Evolutionary conservation across 1,140 invertebrate genomes (phyloP).

Genomic region (Euura saliciscinereae): DNA sequence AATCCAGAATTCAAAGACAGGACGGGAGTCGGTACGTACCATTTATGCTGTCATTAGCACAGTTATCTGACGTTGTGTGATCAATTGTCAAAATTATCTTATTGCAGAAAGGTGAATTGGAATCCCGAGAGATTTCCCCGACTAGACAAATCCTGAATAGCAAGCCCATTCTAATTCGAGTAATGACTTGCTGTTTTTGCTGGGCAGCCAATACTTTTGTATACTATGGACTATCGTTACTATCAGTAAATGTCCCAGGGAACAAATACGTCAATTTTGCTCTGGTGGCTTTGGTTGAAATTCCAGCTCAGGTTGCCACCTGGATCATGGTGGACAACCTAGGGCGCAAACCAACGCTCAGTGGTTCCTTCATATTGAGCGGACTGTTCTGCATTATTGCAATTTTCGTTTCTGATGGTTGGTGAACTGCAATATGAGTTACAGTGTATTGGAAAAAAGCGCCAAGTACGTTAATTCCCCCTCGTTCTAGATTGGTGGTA

Average conservation of each 20-base stretch:
- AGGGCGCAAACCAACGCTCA: slow-evolving; percentile 67
- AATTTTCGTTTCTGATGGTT: slow-evolving; percentile 42
- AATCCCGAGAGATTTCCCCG: slow-evolving; percentile 40
- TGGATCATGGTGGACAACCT: slow-evolving; percentile 69
- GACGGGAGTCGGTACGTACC: too few species aligned
- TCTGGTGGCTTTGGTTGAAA: slow-evolving; percentile 71
- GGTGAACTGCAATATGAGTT: background rate
- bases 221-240: slow-evolving; percentile 83
- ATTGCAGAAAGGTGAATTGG: slow-evolving; percentile 41
- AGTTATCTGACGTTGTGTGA: too few species aligned
- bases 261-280: slow-evolving; percentile 76
- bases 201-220: slow-evolving; percentile 75
- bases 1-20: slow-evolving; percentile 38
- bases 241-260: slow-evolving; percentile 75
- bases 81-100: slow-evolving; percentile 50
- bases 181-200: slow-evolving; percentile 70
- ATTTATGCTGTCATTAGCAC: too few species aligned
- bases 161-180: slow-evolving; percentile 64
- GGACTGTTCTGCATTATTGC: slow-evolving; percentile 56
- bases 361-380: slow-evolving; percentile 66
- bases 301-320: slow-evolving; percentile 72
- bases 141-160: slow-evolving; percentile 63
- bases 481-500: slow-evolving; percentile 33
- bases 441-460: too few species aligned
- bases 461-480: slow-evolving; percentile 12